Base-by-base conservation (phyloP, 2,888 invertebrate species). In the Platynereis dumerilii region DNA sequence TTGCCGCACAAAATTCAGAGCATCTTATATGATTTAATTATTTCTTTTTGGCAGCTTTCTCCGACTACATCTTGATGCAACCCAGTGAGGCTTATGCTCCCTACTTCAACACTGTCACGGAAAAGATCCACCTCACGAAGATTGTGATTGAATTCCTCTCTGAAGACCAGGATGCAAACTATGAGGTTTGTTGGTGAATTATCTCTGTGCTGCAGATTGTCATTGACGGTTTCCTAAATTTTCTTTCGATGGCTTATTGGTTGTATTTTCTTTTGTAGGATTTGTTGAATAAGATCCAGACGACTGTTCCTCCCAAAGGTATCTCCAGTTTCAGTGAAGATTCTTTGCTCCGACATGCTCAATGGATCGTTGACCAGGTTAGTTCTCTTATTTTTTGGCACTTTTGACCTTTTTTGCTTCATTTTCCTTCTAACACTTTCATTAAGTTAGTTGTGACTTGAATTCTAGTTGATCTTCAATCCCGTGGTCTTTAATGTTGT, bases 331-430 rank as follows among this genome's bases (percentile, higher is more conserved):
- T 91, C 77, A 89, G 89, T 1, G 92, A 92, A 83, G 92, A 92
- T 79, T 86, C 89, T 73, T 85, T 92, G 28, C 86, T 93, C 58
- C 88, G 89, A 72, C 90, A 93, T 82, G 90, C 92, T 0, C 91
- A 92, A 82, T 93, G 92, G 85, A 87, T 93, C 55, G 91, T 92
- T 75, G 91, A 93, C 81, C 92, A 91, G 86, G 90, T 85, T 42
- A 58, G 66, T 61, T n/a, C n/a, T n/a, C n/a, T n/a, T n/a, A n/a
- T n/a, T n/a, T n/a, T n/a, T n/a, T n/a, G n/a, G n/a, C n/a, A n/a
- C n/a, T n/a, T n/a, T n/a, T n/a, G n/a, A n/a, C n/a, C n/a, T n/a
- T n/a, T n/a, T n/a, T n/a, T n/a, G n/a, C n/a, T n/a, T n/a, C n/a
- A n/a, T n/a, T n/a, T n/a, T n/a, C n/a, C n/a, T n/a, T n/a, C n/a